phyloP scores from a whole-genome alignment of 1,140 invertebrate species.

The Heliconius hewitsoni region DNA sequence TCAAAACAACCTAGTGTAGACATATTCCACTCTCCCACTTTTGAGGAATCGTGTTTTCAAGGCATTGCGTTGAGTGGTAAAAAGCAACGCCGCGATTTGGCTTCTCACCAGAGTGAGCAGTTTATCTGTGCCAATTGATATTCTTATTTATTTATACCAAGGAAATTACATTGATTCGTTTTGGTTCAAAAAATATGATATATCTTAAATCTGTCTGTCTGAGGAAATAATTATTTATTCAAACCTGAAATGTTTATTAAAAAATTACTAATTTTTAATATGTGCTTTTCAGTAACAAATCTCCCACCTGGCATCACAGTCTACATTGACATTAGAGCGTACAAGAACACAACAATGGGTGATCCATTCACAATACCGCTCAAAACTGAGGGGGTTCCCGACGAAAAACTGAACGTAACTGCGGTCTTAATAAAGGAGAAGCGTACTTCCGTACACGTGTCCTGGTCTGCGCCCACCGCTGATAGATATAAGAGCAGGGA shows the following conservation, averaged over 20 bases:
- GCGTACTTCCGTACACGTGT: constrained; percentile 84
- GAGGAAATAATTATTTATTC: no score
- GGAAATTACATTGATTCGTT: no score
- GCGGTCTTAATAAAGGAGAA: constrained; percentile 81
- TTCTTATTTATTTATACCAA: no score
- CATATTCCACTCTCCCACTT: no score
- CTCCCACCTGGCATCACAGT: constrained; percentile 82
- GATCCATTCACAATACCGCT: constrained; percentile 78
- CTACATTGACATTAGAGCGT: constrained; percentile 84
- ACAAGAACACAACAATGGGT: constrained; percentile 83
- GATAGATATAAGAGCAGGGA: constrained; percentile 61
- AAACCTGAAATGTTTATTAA: not conserved
- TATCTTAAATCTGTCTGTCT: no score
- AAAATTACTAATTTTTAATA: not conserved
- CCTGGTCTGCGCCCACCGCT: constrained; percentile 84
- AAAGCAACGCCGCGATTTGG: no score
- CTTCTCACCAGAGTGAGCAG: no score
- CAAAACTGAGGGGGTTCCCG: constrained; percentile 80
- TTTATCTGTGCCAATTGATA: no score
- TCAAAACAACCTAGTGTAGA: no score
- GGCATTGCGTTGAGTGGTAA: no score
- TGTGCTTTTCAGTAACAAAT: constrained; percentile 59
- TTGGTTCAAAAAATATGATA: no score
- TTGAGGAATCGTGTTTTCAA: no score
- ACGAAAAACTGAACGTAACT: constrained; percentile 71